These are phyloP conservation scores for Brachionus rotundiformis DNA, from an alignment of 1,140 invertebrate genomes.

Conservation along the genomic window DNA sequence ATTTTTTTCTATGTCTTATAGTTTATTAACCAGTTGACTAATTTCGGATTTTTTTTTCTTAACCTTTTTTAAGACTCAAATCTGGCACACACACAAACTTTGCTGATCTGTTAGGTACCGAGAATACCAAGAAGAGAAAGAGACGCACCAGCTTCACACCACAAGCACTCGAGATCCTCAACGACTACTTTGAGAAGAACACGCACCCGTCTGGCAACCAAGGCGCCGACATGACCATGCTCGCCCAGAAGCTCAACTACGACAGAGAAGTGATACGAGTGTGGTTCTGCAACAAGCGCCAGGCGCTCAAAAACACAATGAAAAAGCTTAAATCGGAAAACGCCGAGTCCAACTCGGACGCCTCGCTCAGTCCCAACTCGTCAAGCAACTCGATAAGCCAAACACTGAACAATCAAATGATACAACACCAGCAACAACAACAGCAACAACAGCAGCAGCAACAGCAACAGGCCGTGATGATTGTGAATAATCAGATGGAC, in stretches of 20 bases:
- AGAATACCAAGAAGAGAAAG: slow-evolving; percentile 93
- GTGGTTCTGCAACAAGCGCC: slow-evolving; percentile 98
- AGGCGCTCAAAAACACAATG: slow-evolving; percentile 81
- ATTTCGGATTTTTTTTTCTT: slow-evolving; percentile 52
- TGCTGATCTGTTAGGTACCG: slow-evolving; percentile 90
- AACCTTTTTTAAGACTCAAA: slow-evolving; percentile 47
- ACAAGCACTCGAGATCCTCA: slow-evolving; percentile 87
- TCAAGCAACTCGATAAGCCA: slow-evolving; percentile 21
- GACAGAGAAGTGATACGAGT: slow-evolving; percentile 95
- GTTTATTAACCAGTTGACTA: not conserved
- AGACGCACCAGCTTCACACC: slow-evolving; percentile 92
- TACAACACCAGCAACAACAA: slow-evolving; percentile 20
- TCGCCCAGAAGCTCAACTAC: slow-evolving; percentile 90
- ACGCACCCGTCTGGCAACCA: slow-evolving; percentile 91
- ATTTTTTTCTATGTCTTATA: slow-evolving; percentile 34
- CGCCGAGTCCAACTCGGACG: not conserved
- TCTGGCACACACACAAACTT: slow-evolving; percentile 70
- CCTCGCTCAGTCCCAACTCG: not conserved
- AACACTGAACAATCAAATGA: slow-evolving; percentile 17
- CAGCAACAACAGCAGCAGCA: slow-evolving; percentile 32
- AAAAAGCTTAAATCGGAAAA: slow-evolving; percentile 34
- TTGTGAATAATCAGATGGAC: slow-evolving; percentile 13
- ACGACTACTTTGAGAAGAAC: slow-evolving; percentile 91
- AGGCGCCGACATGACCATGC: slow-evolving; percentile 92
- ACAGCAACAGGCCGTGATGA: slow-evolving; percentile 13